phyloP scores from a whole-genome alignment of 2,888 invertebrate species.

The Yponomeuta malinellus region DNA sequence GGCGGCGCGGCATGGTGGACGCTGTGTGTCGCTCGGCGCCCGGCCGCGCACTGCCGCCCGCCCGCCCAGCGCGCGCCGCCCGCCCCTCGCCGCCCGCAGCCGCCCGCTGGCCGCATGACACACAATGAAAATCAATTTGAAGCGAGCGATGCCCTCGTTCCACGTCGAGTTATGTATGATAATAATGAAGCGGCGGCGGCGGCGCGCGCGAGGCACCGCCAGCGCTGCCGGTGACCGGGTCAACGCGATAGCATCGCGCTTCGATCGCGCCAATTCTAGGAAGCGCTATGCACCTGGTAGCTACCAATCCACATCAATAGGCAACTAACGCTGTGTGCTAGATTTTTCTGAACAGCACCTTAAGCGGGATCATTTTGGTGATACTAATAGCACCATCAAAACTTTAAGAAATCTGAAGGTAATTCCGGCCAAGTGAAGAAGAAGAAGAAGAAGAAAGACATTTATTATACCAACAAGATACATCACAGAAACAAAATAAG shows the following conservation, averaged over 20 bases:
- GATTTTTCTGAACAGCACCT: background rate
- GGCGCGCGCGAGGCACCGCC: slow-evolving; percentile 1
- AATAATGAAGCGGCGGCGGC: slow-evolving; percentile 25
- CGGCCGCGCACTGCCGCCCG: slow-evolving; percentile 58
- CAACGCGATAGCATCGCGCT: background rate
- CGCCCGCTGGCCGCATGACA: slow-evolving; percentile 20
- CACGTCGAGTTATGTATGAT: slow-evolving; percentile 14
- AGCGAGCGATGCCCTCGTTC: slow-evolving; percentile 16
- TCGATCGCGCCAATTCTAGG: background rate
- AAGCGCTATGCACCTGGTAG: background rate
- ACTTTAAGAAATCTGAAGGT: too few species aligned
- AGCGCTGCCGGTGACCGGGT: background rate
- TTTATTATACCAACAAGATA: too few species aligned
- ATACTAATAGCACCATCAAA: background rate
- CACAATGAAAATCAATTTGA: slow-evolving; percentile 13
- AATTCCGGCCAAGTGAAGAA: too few species aligned
- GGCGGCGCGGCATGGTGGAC: slow-evolving; percentile 16
- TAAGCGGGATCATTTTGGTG: background rate
- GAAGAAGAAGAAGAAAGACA: too few species aligned
- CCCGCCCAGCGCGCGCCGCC: slow-evolving; percentile 16
- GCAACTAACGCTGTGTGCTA: background rate
- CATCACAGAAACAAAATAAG: too few species aligned
- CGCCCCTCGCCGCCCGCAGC: slow-evolving; percentile 14
- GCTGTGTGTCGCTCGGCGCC: slow-evolving; percentile 43
- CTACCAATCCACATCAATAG: background rate